Evolutionary conservation across 1,140 invertebrate genomes (phyloP).

Genomic region (Cydia splendana): DNA sequence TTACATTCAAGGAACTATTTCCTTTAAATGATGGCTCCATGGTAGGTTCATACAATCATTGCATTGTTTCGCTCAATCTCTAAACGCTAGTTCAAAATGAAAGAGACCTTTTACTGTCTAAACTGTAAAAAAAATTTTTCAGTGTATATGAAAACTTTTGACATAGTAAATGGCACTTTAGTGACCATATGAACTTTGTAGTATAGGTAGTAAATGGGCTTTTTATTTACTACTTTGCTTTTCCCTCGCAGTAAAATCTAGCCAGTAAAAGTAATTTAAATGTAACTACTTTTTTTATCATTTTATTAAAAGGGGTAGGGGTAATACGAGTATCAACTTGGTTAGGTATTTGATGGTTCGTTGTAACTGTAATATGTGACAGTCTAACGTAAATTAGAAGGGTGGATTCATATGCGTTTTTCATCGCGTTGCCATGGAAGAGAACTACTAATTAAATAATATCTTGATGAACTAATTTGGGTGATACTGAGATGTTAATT

Average conservation of each 20-base stretch:
- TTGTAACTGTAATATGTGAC: neutral
- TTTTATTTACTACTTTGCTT: neutral
- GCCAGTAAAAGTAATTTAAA: neutral
- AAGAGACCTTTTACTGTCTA: neutral
- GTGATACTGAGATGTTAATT: neutral
- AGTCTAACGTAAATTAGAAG: neutral
- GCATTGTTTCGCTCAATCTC: neutral
- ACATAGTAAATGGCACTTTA: neutral
- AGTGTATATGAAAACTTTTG: neutral
- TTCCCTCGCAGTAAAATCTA: neutral
- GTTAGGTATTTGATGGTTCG: neutral
- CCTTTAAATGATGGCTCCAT: neutral
- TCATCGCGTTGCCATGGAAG: neutral
- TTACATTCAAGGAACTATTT: neutral
- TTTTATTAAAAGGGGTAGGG: neutral
- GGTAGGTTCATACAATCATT: neutral
- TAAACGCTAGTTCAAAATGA: neutral
- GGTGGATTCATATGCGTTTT: neutral
- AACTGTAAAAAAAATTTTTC: neutral
- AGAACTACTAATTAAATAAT: conserved; percentile 7
- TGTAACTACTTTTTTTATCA: neutral
- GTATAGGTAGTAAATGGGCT: neutral
- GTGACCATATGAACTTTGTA: neutral
- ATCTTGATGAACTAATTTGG: neutral
- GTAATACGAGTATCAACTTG: conserved; percentile 1